A percentile compares a stretch with the other conserved stretches of the same genome.
These are phyloP conservation scores for Tachina lurida DNA, from an alignment of 2,888 invertebrate genomes.

Conservation along the genomic window DNA sequence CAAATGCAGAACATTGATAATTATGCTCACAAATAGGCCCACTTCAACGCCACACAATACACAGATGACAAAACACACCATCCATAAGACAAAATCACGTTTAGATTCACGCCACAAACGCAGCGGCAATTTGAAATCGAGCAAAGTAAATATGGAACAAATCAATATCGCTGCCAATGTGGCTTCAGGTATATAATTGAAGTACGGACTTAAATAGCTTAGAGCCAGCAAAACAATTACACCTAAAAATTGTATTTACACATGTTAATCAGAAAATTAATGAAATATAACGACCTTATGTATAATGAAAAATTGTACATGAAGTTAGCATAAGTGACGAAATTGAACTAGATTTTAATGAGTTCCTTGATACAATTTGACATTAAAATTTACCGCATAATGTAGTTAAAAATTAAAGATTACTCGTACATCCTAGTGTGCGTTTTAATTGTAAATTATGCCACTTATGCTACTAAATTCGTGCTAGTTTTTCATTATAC, in stretches of 20 bases:
- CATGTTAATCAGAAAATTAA: not conserved
- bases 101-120: constrained; percentile 85
- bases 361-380: too few relatives aligned
- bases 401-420: too few relatives aligned
- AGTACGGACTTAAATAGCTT: constrained; percentile 93
- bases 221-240: constrained; percentile 91
- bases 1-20: constrained; percentile 86
- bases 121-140: constrained; percentile 80
- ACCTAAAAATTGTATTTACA: constrained; percentile 84
- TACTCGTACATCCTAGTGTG: too few relatives aligned
- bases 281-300: too few relatives aligned
- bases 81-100: constrained; percentile 87
- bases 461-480: too few relatives aligned
- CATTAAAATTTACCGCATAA: too few relatives aligned
- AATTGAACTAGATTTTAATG: too few relatives aligned
- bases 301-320: too few relatives aligned
- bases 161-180: constrained; percentile 94
- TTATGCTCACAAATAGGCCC: constrained; percentile 89
- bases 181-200: constrained; percentile 93
- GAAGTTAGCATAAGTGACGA: too few relatives aligned
- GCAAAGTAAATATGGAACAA: constrained; percentile 87
- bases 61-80: constrained; percentile 88
- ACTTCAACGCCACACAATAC: constrained; percentile 90
- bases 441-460: too few relatives aligned
- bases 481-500: too few relatives aligned